These are phyloP conservation scores for Agraylea sexmaculata DNA, from an alignment of 1,140 invertebrate genomes.

Conservation along the genomic window DNA sequence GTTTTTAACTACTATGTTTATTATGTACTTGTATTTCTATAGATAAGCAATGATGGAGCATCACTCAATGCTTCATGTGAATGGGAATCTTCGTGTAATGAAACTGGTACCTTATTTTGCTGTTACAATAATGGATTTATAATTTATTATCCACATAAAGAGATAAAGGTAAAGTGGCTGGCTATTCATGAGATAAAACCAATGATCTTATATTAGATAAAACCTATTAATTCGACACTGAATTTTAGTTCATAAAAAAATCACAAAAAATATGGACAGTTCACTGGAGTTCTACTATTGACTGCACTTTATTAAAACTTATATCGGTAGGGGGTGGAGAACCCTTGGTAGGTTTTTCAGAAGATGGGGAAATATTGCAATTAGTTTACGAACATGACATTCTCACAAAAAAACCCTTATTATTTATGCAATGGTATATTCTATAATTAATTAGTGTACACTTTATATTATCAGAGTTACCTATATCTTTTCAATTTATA, in stretches of 20 bases:
- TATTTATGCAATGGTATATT: conserved; percentile 13
- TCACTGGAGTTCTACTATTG: conserved; percentile 22
- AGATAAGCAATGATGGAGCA: conserved; percentile 33
- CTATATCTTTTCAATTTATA: neutral
- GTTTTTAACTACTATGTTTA: neutral
- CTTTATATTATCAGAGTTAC: neutral
- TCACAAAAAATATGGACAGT: conserved; percentile 28
- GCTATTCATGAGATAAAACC: neutral
- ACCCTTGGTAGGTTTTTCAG: conserved; percentile 26
- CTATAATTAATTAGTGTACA: neutral
- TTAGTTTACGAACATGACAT: conserved; percentile 11
- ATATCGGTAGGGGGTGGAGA: conserved; percentile 27
- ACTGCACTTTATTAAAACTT: conserved; percentile 26
- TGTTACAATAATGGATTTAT: conserved; percentile 30
- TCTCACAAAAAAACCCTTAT: conserved; percentile 2
- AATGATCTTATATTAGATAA: no score
- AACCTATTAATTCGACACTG: no score
- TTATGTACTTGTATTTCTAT: neutral
- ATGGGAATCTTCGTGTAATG: conserved; percentile 23
- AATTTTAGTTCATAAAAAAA: conserved; percentile 28
- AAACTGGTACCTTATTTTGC: conserved; percentile 25
- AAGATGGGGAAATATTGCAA: conserved; percentile 26
- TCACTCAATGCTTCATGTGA: conserved; percentile 28
- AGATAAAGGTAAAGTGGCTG: conserved; percentile 24
- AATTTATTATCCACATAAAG: conserved; percentile 33